Evolutionary conservation across 2,797 vertebrate genomes (phyloP).

Genomic region (Lepus townsendii): DNA sequence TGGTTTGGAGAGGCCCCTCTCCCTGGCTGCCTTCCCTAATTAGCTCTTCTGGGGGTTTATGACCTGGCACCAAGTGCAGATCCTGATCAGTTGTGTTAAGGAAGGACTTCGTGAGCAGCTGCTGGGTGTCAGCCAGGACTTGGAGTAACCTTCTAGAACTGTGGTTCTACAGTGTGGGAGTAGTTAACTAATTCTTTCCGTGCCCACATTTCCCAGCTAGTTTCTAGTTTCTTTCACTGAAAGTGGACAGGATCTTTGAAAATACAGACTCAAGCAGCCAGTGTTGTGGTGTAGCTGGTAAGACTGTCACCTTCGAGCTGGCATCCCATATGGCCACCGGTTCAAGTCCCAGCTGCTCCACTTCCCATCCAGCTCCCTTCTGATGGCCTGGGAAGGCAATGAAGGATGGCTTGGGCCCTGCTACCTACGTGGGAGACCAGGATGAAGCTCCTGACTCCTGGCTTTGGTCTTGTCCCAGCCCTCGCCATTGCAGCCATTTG

Average conservation of each 20-base stretch:
- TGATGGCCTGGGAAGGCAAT: too few species aligned
- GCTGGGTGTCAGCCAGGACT: conserved; percentile 78
- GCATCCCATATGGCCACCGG: too few species aligned
- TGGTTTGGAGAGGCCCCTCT: conserved; percentile 76
- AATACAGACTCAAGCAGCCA: neutral
- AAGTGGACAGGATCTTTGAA: conserved; percentile 36
- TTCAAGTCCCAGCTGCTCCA: too few species aligned
- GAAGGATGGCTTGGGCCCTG: too few species aligned
- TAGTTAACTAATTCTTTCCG: neutral
- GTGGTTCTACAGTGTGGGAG: neutral
- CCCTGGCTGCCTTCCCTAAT: conserved; percentile 78
- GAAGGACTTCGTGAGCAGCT: conserved; percentile 78
- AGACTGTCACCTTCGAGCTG: too few species aligned
- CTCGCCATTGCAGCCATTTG: too few species aligned
- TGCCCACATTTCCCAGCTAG: neutral
- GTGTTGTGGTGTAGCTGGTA: too few species aligned
- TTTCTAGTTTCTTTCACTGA: neutral
- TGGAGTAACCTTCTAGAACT: conserved; percentile 80
- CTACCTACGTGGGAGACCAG: too few species aligned
- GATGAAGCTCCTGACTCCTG: too few species aligned
- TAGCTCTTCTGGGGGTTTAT: conserved; percentile 83
- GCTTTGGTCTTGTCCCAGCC: too few species aligned
- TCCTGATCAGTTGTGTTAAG: conserved; percentile 71
- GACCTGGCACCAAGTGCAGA: conserved; percentile 80
- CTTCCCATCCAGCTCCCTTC: too few species aligned